phyloP scores from a whole-genome alignment of 2,888 invertebrate genomes.

The Hydriomena furcata region DNA sequence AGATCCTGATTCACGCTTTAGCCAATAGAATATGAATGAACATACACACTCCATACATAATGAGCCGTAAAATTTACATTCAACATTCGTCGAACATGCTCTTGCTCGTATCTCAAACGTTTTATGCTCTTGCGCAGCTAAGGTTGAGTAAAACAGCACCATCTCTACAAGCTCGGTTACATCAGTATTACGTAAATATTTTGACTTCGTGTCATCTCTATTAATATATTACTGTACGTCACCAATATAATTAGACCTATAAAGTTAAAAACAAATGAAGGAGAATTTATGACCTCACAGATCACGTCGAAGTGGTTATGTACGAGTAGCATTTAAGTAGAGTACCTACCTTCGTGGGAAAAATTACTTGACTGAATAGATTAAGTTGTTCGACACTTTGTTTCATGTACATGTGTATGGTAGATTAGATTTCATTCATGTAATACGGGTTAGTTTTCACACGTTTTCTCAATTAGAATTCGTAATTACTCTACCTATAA shows the following conservation, averaged over 20 bases:
- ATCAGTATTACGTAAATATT: slow-evolving; percentile 62
- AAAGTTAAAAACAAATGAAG: slow-evolving; percentile 13
- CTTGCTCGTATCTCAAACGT: slow-evolving; percentile 20
- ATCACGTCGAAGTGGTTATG: slow-evolving; percentile 17
- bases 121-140: slow-evolving; percentile 31
- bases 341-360: slow-evolving; percentile 59
- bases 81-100: slow-evolving; percentile 17
- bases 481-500: slow-evolving; percentile 31
- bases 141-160: slow-evolving; percentile 35
- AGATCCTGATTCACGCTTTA: slow-evolving; percentile 31
- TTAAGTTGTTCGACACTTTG: slow-evolving; percentile 44
- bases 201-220: slow-evolving; percentile 67
- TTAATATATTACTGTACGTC: slow-evolving; percentile 48
- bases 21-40: slow-evolving; percentile 29
- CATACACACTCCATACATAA: slow-evolving; percentile 22
- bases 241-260: slow-evolving; percentile 43
- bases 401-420: slow-evolving; percentile 46
- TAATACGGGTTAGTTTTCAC: slow-evolving; percentile 47
- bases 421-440: slow-evolving; percentile 31
- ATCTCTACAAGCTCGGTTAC: slow-evolving; percentile 44
- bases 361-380: slow-evolving; percentile 40
- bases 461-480: slow-evolving; percentile 51
- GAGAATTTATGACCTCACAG: slow-evolving; percentile 8
- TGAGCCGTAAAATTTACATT: slow-evolving; percentile 23
- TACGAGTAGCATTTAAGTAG: no score